Evolutionary conservation across 1,140 invertebrate genomes (phyloP), one percentile per base, ranked within the genome.

Genomic region (Drosophila funebris): DNA sequence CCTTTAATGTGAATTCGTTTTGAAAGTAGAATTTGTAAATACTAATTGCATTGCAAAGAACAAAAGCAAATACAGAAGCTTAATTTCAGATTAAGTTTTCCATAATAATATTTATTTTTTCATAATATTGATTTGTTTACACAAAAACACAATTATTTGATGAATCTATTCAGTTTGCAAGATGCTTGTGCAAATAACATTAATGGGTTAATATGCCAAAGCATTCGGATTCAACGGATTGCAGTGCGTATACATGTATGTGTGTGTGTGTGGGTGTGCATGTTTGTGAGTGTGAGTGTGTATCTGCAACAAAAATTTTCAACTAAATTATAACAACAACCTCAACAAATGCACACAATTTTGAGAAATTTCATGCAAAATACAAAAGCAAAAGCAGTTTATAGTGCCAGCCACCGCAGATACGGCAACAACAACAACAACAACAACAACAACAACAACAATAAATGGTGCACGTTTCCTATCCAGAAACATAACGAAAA

Each of bases 301-400:
- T 69, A 73, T 18, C 48, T 77, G 77, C 85, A 70, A 78, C 73
- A 81, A 75, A 74, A 81, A 87, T 85, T 73, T 81, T 71, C 70
- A 87, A 78, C 82, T 87, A 85, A 87, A 85, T 87, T 87, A 87
- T 87, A 85, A 78, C 82, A 82, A 77, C 77, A 78, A 87, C 74
- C 82, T 78, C 82, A 85, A 85, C 82, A 77, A 87, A 84, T 80
- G 69, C 77, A 46, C 69, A 75, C 46, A 81, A 72, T 85, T 81
- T 85, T 81, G 78, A 81, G 82, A 87, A 87, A 87, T 85, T 81
- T 78, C 66, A 82, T 87, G 82, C 82, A 87, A 87, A 85, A 85
- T 85, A 75, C 78, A 85, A 67, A 67, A 66, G 82, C 78, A 75
- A 70, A 66, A 74, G 67, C 75, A 36, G 64, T 64, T 74, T 74